A percentile compares a stretch with the other conserved stretches of the same genome.
Evolutionary conservation across 2,797 vertebrate genomes (phyloP).

Genomic region (Sebastes itinus): DNA sequence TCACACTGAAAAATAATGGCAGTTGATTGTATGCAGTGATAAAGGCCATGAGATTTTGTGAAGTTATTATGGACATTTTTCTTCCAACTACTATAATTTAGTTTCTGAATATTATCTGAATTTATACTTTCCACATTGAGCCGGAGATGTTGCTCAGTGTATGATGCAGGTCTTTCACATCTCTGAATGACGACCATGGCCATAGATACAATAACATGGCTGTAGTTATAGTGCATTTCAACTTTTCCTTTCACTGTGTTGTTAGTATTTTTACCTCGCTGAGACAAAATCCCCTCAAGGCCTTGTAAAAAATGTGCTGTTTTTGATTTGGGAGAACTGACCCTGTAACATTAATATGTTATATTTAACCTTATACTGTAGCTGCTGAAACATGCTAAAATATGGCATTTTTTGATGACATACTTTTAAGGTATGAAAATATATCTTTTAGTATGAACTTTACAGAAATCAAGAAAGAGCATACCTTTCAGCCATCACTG

Average conservation of each 20-base stretch:
- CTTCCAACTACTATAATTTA: not conserved
- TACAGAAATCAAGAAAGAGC: not conserved
- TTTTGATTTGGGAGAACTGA: not conserved
- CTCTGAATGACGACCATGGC: not conserved
- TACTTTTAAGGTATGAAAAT: not conserved
- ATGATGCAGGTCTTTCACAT: not conserved
- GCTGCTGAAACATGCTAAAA: not conserved
- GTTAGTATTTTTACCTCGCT: not conserved
- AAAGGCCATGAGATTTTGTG: conserved; percentile 26
- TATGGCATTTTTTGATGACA: not conserved
- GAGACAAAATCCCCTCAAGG: not conserved
- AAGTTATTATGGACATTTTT: conserved; percentile 34
- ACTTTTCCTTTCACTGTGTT: not conserved
- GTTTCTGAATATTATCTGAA: not conserved
- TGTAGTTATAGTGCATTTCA: not conserved
- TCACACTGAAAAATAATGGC: conserved; percentile 44
- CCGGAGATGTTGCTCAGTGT: not conserved
- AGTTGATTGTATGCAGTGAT: conserved; percentile 29
- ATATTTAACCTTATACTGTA: not conserved
- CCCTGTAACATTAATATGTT: not conserved
- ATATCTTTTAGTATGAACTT: not conserved
- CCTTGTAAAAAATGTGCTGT: not conserved
- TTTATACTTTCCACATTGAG: conserved; percentile 3
- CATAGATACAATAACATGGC: not conserved
- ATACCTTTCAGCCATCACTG: not conserved